These are phyloP conservation scores for Chymomyza amoena DNA, from an alignment of 2,888 invertebrate genomes.

Conservation along the genomic window DNA sequence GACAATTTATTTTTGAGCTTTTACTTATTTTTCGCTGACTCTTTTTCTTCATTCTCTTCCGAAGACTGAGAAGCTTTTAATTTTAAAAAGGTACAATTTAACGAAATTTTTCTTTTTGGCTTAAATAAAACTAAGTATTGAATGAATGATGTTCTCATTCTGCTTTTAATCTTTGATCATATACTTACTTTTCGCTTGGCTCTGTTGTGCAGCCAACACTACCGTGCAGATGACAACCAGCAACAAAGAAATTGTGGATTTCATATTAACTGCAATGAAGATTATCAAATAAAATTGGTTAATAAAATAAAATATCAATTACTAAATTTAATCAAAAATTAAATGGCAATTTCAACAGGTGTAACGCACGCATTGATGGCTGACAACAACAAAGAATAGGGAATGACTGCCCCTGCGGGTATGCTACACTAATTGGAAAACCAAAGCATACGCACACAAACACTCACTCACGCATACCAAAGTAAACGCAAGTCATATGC, in stretches of 20 bases:
- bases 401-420: slow-evolving; percentile 38
- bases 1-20: no score
- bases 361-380: not conserved
- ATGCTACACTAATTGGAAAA: slow-evolving; percentile 59
- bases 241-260: slow-evolving; percentile 75
- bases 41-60: no score
- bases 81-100: no score
- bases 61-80: no score
- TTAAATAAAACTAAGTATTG: no score
- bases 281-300: slow-evolving; percentile 10
- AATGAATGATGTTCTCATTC: no score
- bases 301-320: not conserved
- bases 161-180: not conserved
- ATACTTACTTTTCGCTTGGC: slow-evolving; percentile 78
- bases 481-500: slow-evolving; percentile 45
- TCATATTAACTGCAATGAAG: slow-evolving; percentile 72
- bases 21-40: no score
- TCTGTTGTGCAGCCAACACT: slow-evolving; percentile 76
- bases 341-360: slow-evolving; percentile 15
- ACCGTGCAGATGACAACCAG: slow-evolving; percentile 76
- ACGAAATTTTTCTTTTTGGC: no score
- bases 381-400: not conserved
- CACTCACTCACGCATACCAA: slow-evolving; percentile 9
- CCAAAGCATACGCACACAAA: slow-evolving; percentile 35
- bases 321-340: not conserved